Conservation (phyloP, 1,140 invertebrate genomes). For the Akabosia matsudoensis region DNA sequence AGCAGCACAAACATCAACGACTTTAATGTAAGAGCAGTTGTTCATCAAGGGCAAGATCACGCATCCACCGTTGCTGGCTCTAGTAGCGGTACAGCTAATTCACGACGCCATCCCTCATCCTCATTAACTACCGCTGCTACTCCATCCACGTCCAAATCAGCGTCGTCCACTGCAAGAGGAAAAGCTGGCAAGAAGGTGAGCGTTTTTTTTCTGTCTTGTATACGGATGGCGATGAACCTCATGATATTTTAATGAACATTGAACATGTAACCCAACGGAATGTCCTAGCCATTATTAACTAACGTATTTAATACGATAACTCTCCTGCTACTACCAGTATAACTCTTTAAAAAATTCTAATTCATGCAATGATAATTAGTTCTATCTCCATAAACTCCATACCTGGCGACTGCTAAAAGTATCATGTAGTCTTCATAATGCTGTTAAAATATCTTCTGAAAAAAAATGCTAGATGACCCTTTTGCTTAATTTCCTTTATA, state of each 20-base stretch:
- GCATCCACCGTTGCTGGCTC: not conserved
- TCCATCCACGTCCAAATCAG: not conserved
- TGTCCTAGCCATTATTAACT: too few relatives aligned
- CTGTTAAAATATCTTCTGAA: too few relatives aligned
- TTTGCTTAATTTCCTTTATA: too few relatives aligned
- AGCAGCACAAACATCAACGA: too few relatives aligned
- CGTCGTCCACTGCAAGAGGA: not conserved
- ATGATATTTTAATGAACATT: not conserved
- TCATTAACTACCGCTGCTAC: not conserved
- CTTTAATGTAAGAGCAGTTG: slow-evolving; percentile 8
- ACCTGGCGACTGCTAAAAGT: too few relatives aligned
- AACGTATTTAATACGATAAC: too few relatives aligned
- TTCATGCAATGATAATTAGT: too few relatives aligned
- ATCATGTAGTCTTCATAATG: too few relatives aligned
- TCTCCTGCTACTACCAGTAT: too few relatives aligned
- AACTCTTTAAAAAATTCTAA: too few relatives aligned
- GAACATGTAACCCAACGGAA: not conserved
- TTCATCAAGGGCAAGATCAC: slow-evolving; percentile 45
- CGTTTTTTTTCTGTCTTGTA: not conserved
- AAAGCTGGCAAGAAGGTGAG: slow-evolving; percentile 4
- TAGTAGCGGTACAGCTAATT: not conserved
- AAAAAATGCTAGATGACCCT: too few relatives aligned
- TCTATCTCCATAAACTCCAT: too few relatives aligned
- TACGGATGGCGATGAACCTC: not conserved
- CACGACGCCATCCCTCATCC: not conserved